These are phyloP conservation scores for Sympetrum striolatum DNA, from an alignment of 2,888 invertebrate genomes.

Conservation along the genomic window DNA sequence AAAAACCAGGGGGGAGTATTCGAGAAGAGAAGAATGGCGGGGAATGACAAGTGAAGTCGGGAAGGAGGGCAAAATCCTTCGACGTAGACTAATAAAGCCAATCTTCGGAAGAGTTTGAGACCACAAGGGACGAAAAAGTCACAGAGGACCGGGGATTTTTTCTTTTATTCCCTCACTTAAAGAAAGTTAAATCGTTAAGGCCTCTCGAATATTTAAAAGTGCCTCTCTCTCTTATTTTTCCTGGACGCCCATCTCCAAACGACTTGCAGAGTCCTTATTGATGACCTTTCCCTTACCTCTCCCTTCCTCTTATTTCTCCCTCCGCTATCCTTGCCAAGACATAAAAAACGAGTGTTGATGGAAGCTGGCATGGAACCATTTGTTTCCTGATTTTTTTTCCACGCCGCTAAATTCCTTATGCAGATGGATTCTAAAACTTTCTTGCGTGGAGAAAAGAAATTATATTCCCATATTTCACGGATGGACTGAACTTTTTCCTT, in stretches of 20 bases:
- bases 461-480: background rate
- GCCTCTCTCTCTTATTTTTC: background rate
- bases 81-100: background rate
- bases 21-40: background rate
- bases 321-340: background rate
- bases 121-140: background rate
- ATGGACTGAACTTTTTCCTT: background rate
- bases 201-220: background rate
- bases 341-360: background rate
- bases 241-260: background rate
- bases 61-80: background rate
- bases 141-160: background rate
- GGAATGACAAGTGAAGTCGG: background rate
- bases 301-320: background rate
- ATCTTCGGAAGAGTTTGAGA: background rate
- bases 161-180: background rate
- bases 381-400: background rate
- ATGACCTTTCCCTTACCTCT: background rate
- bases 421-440: background rate
- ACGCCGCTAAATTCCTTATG: background rate
- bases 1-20: background rate
- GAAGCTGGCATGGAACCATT: background rate
- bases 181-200: background rate
- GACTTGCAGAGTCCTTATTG: background rate
- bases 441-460: background rate